Percentiles rank a stretch among this genome's conserved stretches.
These are phyloP conservation scores for Camponotus fellah DNA, from an alignment of 2,888 invertebrate species.

Conservation along the genomic window DNA sequence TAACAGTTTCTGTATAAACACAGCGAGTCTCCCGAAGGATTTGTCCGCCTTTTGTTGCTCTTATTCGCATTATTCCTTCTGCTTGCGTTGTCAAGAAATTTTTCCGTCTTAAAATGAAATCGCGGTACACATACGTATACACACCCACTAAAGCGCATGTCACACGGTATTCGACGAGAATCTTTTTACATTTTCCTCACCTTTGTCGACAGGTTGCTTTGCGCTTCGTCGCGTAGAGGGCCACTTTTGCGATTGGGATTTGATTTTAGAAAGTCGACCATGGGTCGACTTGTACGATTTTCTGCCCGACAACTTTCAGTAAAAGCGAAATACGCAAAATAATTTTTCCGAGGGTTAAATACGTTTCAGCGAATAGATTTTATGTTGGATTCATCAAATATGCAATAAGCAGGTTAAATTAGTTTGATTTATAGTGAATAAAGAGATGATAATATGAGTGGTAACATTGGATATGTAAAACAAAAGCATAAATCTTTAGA, in stretches of 20 bases:
- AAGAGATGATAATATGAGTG: background rate
- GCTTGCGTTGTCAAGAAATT: constrained; percentile 30
- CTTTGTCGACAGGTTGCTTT: constrained; percentile 44
- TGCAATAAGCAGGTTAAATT: background rate
- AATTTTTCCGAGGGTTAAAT: constrained; percentile 65
- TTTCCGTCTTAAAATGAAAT: constrained; percentile 47
- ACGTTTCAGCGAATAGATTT: constrained; percentile 58
- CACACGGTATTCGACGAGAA: constrained; percentile 28
- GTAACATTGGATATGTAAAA: background rate
- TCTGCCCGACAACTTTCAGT: constrained; percentile 63
- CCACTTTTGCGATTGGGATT: constrained; percentile 73
- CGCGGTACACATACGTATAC: background rate
- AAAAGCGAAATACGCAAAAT: constrained; percentile 67
- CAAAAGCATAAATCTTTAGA: background rate
- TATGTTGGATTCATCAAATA: background rate
- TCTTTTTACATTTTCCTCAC: constrained; percentile 28
- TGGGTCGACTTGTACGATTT: constrained; percentile 41
- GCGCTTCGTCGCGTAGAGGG: constrained; percentile 56
- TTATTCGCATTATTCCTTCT: constrained; percentile 27
- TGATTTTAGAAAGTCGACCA: constrained; percentile 61
- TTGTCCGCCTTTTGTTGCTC: constrained; percentile 21
- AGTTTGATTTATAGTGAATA: background rate
- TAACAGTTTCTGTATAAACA: constrained; percentile 33
- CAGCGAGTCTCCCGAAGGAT: constrained; percentile 31
- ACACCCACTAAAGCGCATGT: background rate